These are phyloP conservation scores for Diplolepis rosae DNA, from an alignment of 2,888 invertebrate genomes.

Conservation along the genomic window DNA sequence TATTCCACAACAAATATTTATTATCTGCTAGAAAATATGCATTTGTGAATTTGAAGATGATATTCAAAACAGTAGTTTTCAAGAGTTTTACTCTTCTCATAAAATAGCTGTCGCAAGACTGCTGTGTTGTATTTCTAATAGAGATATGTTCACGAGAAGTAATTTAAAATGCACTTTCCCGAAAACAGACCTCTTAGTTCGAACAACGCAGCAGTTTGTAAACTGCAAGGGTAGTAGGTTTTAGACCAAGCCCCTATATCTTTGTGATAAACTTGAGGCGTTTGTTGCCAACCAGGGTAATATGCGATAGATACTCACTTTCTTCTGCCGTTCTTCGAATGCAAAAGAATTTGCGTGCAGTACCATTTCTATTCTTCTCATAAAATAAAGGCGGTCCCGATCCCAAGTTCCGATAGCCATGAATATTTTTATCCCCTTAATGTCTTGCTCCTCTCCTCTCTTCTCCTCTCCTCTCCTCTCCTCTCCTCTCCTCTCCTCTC, in stretches of 20 bases:
- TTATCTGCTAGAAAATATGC: no score
- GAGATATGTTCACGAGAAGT: slow-evolving; percentile 8
- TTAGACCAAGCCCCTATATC: slow-evolving; percentile 26
- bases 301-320: slow-evolving; percentile 15
- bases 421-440: slow-evolving; percentile 68
- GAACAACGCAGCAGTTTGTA: slow-evolving; percentile 30
- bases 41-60: no score
- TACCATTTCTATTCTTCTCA: slow-evolving; percentile 66
- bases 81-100: not conserved
- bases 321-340: slow-evolving; percentile 28
- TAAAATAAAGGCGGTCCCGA: slow-evolving; percentile 66
- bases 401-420: slow-evolving; percentile 65
- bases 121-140: slow-evolving; percentile 14
- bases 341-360: slow-evolving; percentile 51
- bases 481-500: not conserved
- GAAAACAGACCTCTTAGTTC: slow-evolving; percentile 31
- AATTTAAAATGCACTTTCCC: slow-evolving; percentile 28
- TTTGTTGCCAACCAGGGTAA: slow-evolving; percentile 25
- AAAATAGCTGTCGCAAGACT: slow-evolving; percentile 20
- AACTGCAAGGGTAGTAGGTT: slow-evolving; percentile 30
- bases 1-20: no score
- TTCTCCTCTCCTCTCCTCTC: slow-evolving; percentile 30
- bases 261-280: slow-evolving; percentile 24
- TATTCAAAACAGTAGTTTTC: no score
- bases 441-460: slow-evolving; percentile 47